Evolutionary conservation across 2,113 vertebrate genomes (phyloP), one percentile per base, ranked within the genome.

Genomic region (Bucco capensis): DNA sequence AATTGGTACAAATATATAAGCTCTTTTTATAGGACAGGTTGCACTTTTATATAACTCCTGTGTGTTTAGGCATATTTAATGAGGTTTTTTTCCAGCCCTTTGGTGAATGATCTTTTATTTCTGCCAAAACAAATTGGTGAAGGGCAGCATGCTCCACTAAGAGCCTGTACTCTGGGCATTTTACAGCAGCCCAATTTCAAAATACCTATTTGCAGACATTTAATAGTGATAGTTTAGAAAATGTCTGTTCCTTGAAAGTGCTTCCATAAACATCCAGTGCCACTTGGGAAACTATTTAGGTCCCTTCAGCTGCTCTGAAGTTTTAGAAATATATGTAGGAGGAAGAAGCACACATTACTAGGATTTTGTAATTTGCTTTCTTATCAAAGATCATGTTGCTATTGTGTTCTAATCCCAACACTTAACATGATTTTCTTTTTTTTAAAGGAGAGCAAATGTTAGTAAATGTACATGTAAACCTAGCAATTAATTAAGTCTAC

Each of bases 401-500:
- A 8, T 87, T 79, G 50, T 79, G 33, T 33, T 91, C 10, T 85
- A 76, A 62, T 62, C 28, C 50, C 91, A 85, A 62, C 62, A 47
- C 12, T 60, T 83, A 70, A 49, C 2, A 2, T 35, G 17, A 7
- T 37, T 49, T 57, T 37, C 73, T 78, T 37, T 51, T 46, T 44
- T 22, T 82, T 82, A 14, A 71, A 70, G 31, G 35, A 70, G 42
- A 86, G 33, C 10, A 91, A 92, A 76, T 89, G 37, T 85, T 93
- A 76, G 62, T 73, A 85, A 87, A 65, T 12, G 5, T 78, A 80
- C 56, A 92, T 49, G 58, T 85, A 96, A 92, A 83, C 25, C 74
- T 79, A 60, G 30, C 60, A 83, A 81, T 88, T 89, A 86, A 94
- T 86, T 89, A 91, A 93, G 25, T 75, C 57, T 83, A 88, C 72